Conservation (phyloP, 1,140 invertebrate genomes). For the Parasteatoda tepidariorum region DNA sequence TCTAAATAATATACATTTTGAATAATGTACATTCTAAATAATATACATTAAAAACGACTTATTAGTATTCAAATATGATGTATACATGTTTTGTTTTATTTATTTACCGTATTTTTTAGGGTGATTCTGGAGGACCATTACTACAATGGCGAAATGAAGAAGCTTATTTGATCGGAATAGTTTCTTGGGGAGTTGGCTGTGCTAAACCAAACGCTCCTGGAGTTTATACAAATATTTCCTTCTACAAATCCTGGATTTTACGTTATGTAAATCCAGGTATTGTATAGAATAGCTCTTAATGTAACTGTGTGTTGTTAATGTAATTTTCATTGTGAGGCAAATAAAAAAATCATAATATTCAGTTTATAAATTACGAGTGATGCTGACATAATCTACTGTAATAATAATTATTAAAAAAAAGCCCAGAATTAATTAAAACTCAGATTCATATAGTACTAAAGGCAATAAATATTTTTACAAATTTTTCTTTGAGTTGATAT, state of each 20-base stretch:
- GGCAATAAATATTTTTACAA: too few species aligned
- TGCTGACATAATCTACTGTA: too few species aligned
- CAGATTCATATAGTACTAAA: too few species aligned
- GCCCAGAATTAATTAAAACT: too few species aligned
- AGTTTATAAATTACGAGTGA: too few species aligned
- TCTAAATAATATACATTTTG: too few species aligned
- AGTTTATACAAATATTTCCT: slow-evolving; percentile 83
- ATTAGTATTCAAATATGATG: not conserved
- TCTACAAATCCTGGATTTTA: slow-evolving; percentile 82
- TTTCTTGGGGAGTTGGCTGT: slow-evolving; percentile 92
- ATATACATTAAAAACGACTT: not conserved
- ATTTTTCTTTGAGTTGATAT: too few species aligned
- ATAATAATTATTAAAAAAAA: too few species aligned
- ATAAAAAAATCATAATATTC: too few species aligned
- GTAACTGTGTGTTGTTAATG: too few species aligned
- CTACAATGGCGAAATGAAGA: slow-evolving; percentile 78
- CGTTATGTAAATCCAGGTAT: slow-evolving; percentile 4
- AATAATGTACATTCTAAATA: not conserved
- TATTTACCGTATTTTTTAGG: slow-evolving; percentile 71
- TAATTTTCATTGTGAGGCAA: too few species aligned
- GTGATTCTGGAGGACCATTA: slow-evolving; percentile 82
- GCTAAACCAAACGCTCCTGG: slow-evolving; percentile 91
- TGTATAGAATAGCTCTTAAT: too few species aligned
- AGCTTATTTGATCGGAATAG: slow-evolving; percentile 82
- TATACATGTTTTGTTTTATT: not conserved